A percentile compares a stretch with the other conserved stretches of the same genome.
Evolutionary conservation across 2,888 invertebrate species (phyloP).

Genomic region (Electrophaes corylata): DNA sequence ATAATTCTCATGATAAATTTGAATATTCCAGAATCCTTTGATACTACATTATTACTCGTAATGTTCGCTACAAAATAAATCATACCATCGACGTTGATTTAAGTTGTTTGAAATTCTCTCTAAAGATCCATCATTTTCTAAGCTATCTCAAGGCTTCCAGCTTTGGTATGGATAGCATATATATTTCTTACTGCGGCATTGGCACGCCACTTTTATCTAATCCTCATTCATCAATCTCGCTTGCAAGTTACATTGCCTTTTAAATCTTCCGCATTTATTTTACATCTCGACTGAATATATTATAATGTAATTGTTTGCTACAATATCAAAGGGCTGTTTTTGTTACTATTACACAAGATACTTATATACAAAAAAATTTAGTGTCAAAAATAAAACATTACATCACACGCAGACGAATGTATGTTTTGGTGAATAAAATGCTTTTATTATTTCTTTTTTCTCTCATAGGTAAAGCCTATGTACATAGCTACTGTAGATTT

Average conservation of each 20-base stretch:
- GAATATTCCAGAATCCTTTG: not conserved
- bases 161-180: constrained; percentile 24
- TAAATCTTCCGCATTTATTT: constrained; percentile 22
- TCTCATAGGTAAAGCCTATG: too few relatives aligned
- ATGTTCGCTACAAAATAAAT: constrained; percentile 13
- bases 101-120: constrained; percentile 18
- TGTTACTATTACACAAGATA: not conserved
- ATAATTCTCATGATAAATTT: not conserved
- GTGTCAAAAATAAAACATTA: too few relatives aligned
- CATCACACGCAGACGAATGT: too few relatives aligned
- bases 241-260: constrained; percentile 29
- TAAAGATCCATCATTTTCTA: constrained; percentile 27
- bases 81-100: constrained; percentile 17
- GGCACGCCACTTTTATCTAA: constrained; percentile 31
- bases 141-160: constrained; percentile 24
- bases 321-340: not conserved
- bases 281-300: constrained; percentile 7
- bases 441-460: too few relatives aligned
- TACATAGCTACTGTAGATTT: too few relatives aligned
- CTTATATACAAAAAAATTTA: too few relatives aligned
- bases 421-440: too few relatives aligned
- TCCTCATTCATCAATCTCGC: constrained; percentile 32
- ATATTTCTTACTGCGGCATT: constrained; percentile 28
- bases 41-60: not conserved
- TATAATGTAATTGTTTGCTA: not conserved